Base-by-base conservation (phyloP, 2,888 invertebrate genomes). In the Cephus spinipes region DNA sequence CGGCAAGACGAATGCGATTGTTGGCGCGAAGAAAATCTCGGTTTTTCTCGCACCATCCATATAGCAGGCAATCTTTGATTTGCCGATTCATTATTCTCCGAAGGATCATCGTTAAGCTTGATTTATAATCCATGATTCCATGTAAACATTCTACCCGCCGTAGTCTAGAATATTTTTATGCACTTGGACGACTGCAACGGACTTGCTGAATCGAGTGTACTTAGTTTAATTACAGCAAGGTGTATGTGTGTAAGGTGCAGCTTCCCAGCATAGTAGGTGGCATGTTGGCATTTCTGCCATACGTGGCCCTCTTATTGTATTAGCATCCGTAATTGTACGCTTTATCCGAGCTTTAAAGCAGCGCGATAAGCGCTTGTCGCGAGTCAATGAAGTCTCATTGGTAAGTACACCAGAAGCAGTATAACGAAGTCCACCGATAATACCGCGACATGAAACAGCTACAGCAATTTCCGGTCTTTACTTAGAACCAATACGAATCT, bases 231-330 rank as follows among this genome's bases (percentile, higher is more conserved):
- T 84, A 83, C 81, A 15, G 73, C 33, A 73, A 68, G 55, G 71
- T 77, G 75, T 73, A 81, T 80, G 77, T 76, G 77, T 76, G 75
- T 30, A 80, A 68, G 68, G 76, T 69, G 77, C 81, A 69, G 79
- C 75, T 80, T 80, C 75, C 79, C 77, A 75, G 77, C 80, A 76
- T 81, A 80, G 83, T 83, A 82, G 83, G 81, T 83, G 82, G 83
- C 81, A 79, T 80, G 81, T 80, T 80, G 81, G 83, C 82, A 81
- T 82, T 71, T 71, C 71, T 33, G 15, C 31, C 31, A 71, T 71
- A 71, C 71, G 71, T 33, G 71, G 32, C 23, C 71, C 71, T 71
- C 31, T 71, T 71, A 71, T 71, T 71, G 71, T 71, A 71, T 71
- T 71, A 71, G 71, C 71, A 71, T 71, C 15, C 71, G 71, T 71